Conservation (phyloP, 64 coral and sea anemone species). For the Acropora yongei region DNA sequence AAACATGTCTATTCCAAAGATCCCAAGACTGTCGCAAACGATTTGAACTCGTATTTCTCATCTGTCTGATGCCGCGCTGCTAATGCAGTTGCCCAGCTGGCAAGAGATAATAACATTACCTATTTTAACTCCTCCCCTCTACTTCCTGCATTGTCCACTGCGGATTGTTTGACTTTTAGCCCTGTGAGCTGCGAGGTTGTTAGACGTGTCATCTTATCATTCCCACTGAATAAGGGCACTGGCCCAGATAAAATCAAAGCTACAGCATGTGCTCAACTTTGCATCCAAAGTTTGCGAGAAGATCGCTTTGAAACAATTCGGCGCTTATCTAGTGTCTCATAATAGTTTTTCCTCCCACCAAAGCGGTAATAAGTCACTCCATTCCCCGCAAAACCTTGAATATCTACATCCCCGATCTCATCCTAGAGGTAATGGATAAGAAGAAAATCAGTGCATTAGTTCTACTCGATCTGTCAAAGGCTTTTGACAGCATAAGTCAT, state of each 20-base stretch:
- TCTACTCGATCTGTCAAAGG: background rate
- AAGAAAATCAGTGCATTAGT: background rate
- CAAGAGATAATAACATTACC: constrained; percentile 26
- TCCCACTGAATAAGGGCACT: background rate
- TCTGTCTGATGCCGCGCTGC: constrained; percentile 35
- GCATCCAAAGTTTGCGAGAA: background rate
- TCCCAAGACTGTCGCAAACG: background rate
- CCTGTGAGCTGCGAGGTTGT: background rate
- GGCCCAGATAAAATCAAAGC: background rate
- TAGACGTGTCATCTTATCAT: constrained; percentile 18
- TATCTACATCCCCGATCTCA: background rate
- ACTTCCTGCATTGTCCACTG: background rate
- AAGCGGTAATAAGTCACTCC: background rate
- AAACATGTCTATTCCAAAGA: background rate
- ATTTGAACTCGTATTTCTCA: constrained; percentile 45
- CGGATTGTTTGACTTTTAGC: background rate
- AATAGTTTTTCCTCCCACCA: background rate
- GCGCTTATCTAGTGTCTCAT: background rate
- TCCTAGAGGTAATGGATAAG: background rate
- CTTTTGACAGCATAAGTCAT: background rate
- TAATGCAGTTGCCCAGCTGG: constrained; percentile 21
- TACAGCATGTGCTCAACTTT: background rate
- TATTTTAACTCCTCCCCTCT: background rate
- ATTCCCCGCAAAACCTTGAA: background rate
- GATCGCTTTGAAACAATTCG: background rate